Percentiles rank a stretch among this genome's conserved stretches.
Conservation (phyloP, 2,888 invertebrate species). For the Polymixis lichenea region DNA sequence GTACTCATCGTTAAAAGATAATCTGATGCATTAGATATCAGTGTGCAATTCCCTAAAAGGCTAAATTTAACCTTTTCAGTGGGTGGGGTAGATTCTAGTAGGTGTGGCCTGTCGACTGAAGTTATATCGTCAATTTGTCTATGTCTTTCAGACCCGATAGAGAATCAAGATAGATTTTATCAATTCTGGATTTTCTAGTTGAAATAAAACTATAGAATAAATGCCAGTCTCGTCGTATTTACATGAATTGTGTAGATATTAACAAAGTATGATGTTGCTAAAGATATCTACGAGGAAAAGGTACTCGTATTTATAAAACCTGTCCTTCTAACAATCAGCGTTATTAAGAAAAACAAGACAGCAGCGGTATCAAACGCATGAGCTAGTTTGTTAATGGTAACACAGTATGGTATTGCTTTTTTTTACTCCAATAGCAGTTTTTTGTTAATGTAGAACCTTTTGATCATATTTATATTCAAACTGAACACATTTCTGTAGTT, state of each 20-base stretch:
- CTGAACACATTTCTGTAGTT: neutral
- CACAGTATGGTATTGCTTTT: neutral
- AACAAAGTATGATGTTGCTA: conserved; percentile 3
- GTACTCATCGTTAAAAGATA: conserved; percentile 1
- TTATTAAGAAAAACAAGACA: conserved; percentile 6
- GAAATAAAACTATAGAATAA: neutral
- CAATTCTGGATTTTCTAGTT: neutral
- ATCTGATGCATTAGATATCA: conserved; percentile 58
- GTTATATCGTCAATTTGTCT: conserved; percentile 52
- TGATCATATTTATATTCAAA: neutral
- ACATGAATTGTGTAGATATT: neutral
- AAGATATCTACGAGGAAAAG: conserved; percentile 12
- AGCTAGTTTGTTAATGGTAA: neutral
- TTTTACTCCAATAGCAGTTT: no score
- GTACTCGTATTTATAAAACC: neutral
- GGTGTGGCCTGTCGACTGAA: conserved; percentile 57
- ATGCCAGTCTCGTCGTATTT: neutral
- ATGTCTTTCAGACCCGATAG: conserved; percentile 54
- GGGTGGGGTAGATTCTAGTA: conserved; percentile 62
- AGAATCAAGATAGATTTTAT: conserved; percentile 15
- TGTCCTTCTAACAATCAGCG: neutral
- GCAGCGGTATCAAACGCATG: neutral
- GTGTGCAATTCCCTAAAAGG: conserved; percentile 61
- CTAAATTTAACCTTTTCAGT: conserved; percentile 64
- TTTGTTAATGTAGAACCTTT: neutral